Base-by-base conservation (phyloP, 1,140 invertebrate genomes). In the Monomorium pharaonis region DNA sequence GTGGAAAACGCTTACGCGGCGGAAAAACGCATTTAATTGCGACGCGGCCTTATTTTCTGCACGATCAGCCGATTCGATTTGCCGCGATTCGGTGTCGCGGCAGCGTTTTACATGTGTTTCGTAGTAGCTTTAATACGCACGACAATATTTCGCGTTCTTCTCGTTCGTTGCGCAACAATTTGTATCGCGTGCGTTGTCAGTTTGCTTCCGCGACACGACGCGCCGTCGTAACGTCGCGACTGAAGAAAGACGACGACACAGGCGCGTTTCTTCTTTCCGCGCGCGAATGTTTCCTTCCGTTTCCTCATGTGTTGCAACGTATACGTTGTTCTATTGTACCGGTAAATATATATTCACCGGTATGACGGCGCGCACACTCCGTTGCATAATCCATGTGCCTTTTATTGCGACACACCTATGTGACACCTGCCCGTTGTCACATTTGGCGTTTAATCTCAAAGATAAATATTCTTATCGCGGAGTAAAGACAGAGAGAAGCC, bases 321-420 rank as follows among this genome's bases (percentile, higher is more conserved):
- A 33, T 4, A 6, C 18, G 24, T 69, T 9, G 6, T 70, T 33
- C 37, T 44, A 60, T 83, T 60, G 27, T 44, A 3, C 5, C 49
- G 78, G 51, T 33, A 51, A 42, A 47, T 70, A 37, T 47, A 18
- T 44, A 60, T 76, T 86, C 51, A 47, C n/a, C 24, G 49, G 7
- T n/a, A 49, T 21, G 51, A 51, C 9, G 63, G 76, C 65, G 24
- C 67, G n/a, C n/a, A n/a, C n/a, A 27, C 70, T 37, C 37, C 33
- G 49, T 86, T 86, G 69, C 85, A 42, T 84, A 86, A 86, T 86
- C 60, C 27, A 51, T 58, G 49, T 65, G 70, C 16, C 49, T 77
- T 84, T 67, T 49, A 63, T 77, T 42, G 49, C 86, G 87, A 37
- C 56, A 47, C 44, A 24, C n/a, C 14, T 18, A 44, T 27, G 21